Conservation (phyloP, 2,113 vertebrate genomes). For the Oncorhynchus tshawytscha region DNA sequence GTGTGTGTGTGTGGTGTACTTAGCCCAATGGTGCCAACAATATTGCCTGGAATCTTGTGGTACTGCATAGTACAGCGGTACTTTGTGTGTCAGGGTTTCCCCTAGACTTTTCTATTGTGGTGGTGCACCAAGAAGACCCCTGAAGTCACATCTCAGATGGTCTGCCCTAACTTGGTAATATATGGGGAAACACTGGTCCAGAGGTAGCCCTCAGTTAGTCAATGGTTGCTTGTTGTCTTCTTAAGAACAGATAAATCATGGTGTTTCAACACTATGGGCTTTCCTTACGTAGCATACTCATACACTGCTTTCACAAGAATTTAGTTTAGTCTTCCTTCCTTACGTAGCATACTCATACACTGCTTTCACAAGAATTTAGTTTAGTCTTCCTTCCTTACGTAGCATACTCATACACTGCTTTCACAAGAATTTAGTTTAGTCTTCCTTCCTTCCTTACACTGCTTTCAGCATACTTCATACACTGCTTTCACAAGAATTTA, state of each 20-base stretch:
- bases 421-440: too few relatives aligned
- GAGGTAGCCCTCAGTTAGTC: conserved; percentile 11
- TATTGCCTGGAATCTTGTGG: conserved; percentile 47
- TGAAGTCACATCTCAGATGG: conserved; percentile 19
- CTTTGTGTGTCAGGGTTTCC: conserved; percentile 36
- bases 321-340: conserved; percentile 33
- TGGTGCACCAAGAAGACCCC: neutral
- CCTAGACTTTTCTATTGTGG: conserved; percentile 39
- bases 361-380: neutral
- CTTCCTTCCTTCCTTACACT: too few relatives aligned
- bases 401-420: too few relatives aligned
- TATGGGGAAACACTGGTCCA: conserved; percentile 42
- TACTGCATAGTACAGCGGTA: conserved; percentile 41
- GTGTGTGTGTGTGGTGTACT: conserved; percentile 30
- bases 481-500: too few relatives aligned
- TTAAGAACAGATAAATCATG: conserved; percentile 37
- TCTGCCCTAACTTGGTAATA: conserved; percentile 34
- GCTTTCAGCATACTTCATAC: too few relatives aligned
- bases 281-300: neutral
- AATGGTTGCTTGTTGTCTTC: conserved; percentile 15
- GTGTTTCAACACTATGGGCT: conserved; percentile 23
- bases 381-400: too few relatives aligned
- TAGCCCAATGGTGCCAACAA: conserved; percentile 39
- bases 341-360: neutral
- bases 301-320: conserved; percentile 15